phyloP scores from a whole-genome alignment of 2,888 invertebrate genomes.

The Eudasyphora cyanicolor region DNA sequence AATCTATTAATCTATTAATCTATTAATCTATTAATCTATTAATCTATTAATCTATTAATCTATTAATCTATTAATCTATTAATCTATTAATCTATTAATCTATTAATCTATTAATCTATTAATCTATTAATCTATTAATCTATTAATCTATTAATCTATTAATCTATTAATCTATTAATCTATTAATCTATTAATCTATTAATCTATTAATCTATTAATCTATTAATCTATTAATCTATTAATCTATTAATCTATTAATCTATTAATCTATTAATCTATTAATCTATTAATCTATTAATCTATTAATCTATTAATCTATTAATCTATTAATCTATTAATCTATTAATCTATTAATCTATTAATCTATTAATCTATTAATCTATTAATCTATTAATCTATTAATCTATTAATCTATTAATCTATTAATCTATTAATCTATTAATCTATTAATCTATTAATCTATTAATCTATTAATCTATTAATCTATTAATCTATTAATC shows the following conservation, averaged over 20 bases:
- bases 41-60: neutral
- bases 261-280: neutral
- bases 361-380: neutral
- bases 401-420: neutral
- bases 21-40: neutral
- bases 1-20: neutral
- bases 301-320: neutral
- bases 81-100: neutral
- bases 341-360: neutral
- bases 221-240: neutral
- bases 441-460: neutral
- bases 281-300: neutral
- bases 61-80: neutral
- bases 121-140: neutral
- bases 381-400: neutral
- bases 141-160: neutral
- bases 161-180: neutral
- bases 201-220: neutral
- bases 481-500: neutral
- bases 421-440: neutral
- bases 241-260: neutral
- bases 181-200: neutral
- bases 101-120: neutral
- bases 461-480: neutral
- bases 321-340: neutral